Evolutionary conservation across 2,797 vertebrate species (phyloP).

Genomic region (Phalanger gymnotis): DNA sequence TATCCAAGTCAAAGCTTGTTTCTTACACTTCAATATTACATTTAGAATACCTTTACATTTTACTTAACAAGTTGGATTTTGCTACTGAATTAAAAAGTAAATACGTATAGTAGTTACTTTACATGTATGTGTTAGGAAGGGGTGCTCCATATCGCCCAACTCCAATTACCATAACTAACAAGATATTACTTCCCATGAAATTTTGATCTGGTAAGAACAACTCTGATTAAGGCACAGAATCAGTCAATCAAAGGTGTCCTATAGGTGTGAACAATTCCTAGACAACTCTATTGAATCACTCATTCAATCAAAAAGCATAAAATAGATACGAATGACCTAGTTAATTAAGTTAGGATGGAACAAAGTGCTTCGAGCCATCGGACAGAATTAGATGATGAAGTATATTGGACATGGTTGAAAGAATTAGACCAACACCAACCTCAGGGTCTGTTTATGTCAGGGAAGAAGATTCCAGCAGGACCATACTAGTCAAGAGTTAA

Average conservation of each 20-base stretch:
- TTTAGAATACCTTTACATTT: conserved; percentile 60
- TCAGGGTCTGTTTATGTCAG: background rate
- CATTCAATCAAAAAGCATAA: background rate
- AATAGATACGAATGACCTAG: background rate
- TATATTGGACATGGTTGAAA: background rate
- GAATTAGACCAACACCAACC: background rate
- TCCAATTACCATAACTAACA: background rate
- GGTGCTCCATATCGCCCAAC: background rate
- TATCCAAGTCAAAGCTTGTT: conserved; percentile 79
- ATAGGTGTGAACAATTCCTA: background rate
- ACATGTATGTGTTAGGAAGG: background rate
- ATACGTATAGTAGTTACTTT: conserved; percentile 41
- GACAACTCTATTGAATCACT: background rate
- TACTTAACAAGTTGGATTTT: conserved; percentile 69
- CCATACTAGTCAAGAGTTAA: background rate
- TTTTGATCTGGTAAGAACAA: background rate
- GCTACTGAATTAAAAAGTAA: background rate
- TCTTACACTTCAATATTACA: conserved; percentile 73
- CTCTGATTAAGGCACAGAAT: background rate
- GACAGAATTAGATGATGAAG: background rate
- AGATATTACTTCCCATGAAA: background rate
- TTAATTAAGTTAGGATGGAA: background rate
- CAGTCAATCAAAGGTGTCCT: background rate
- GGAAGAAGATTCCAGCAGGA: background rate
- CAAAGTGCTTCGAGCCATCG: background rate